These are phyloP conservation scores for Trypoxylus dichotomus DNA, from an alignment of 1,140 invertebrate species.

Conservation along the genomic window DNA sequence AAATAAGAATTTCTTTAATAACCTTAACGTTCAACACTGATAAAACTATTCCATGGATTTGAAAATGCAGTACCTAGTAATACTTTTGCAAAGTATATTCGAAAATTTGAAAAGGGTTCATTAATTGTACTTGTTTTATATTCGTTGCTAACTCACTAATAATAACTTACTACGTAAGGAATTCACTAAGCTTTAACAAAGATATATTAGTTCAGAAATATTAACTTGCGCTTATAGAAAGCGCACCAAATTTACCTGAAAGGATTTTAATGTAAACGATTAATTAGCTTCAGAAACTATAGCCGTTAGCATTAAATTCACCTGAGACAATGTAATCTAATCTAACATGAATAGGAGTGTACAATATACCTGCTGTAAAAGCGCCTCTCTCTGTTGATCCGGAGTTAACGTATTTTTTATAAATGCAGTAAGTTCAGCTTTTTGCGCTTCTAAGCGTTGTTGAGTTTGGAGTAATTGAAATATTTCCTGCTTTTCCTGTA, in stretches of 20 bases:
- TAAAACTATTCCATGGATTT: no score
- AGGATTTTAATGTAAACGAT: not conserved
- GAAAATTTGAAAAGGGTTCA: not conserved
- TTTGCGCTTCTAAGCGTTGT: constrained; percentile 33
- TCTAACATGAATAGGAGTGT: not conserved
- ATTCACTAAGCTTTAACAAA: no score
- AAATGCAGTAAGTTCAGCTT: constrained; percentile 32
- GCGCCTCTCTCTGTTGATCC: constrained; percentile 37
- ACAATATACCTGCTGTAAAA: constrained; percentile 35
- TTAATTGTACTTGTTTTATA: no score
- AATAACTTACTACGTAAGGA: no score
- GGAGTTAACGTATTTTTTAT: constrained; percentile 37
- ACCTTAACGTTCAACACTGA: no score
- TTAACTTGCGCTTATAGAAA: not conserved
- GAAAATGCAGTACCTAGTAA: no score
- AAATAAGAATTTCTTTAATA: no score
- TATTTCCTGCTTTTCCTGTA: constrained; percentile 35
- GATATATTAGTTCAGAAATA: not conserved
- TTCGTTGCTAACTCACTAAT: no score
- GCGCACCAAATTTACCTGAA: not conserved
- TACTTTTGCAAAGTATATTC: no score
- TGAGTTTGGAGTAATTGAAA: constrained; percentile 33
- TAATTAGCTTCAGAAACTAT: no score
- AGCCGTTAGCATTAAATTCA: not conserved
- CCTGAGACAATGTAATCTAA: not conserved